Percentiles rank a stretch among this genome's conserved stretches.
These are phyloP conservation scores for Macropodus opercularis DNA, from an alignment of 2,797 vertebrate genomes.

Conservation along the genomic window DNA sequence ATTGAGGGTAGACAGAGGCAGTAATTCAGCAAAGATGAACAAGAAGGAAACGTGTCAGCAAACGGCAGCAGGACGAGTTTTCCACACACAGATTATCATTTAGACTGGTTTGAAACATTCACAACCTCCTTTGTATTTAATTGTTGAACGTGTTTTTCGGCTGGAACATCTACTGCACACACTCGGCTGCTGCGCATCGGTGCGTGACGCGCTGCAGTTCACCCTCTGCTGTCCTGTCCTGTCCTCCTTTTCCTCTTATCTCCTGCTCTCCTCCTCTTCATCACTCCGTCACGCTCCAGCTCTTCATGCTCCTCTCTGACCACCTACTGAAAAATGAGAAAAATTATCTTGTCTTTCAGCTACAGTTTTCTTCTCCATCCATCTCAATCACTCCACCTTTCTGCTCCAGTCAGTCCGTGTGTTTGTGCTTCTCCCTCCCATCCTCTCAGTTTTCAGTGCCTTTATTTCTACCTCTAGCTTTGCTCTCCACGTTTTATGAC, in stretches of 20 bases:
- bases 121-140: not conserved
- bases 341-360: slow-evolving; percentile 62
- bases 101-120: too few species aligned
- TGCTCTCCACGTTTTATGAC: slow-evolving; percentile 41
- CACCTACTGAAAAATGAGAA: slow-evolving; percentile 64
- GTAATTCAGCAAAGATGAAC: too few species aligned
- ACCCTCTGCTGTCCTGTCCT: slow-evolving; percentile 52
- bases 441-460: slow-evolving; percentile 2
- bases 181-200: slow-evolving; percentile 13
- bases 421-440: slow-evolving; percentile 22
- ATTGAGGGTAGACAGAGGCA: too few species aligned
- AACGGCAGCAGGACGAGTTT: too few species aligned
- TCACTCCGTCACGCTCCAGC: too few species aligned
- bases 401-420: too few species aligned
- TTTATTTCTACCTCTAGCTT: slow-evolving; percentile 31
- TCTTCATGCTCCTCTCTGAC: slow-evolving; percentile 25
- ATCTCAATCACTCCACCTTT: slow-evolving; percentile 43
- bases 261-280: not conserved
- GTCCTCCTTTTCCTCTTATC: slow-evolving; percentile 32
- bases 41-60: too few species aligned
- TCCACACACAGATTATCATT: too few species aligned
- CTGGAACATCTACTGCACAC: slow-evolving; percentile 1
- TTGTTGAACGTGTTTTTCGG: not conserved
- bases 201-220: slow-evolving; percentile 50
- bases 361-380: slow-evolving; percentile 64